These are phyloP conservation scores for Bombus huntii DNA, from an alignment of 1,140 invertebrate genomes.

Conservation along the genomic window DNA sequence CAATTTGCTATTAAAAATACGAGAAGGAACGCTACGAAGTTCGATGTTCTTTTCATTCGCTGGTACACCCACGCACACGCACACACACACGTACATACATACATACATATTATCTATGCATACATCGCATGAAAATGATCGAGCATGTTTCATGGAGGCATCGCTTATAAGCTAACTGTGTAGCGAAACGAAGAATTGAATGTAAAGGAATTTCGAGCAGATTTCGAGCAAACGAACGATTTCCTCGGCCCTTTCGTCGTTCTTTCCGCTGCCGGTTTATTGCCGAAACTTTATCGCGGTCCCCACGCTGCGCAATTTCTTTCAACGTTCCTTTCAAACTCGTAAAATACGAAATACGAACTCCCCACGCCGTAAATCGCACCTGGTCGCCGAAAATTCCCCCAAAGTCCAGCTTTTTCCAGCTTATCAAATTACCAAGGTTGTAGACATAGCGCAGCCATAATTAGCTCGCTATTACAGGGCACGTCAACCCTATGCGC, in stretches of 20 bases:
- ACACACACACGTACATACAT: not conserved
- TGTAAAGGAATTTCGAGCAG: constrained; percentile 5
- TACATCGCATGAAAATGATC: constrained; percentile 47
- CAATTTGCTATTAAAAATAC: not conserved
- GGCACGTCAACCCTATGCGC: not conserved
- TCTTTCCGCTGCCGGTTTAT: not conserved
- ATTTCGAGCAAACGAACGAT: not conserved
- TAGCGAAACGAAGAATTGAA: constrained; percentile 37
- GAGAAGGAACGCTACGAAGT: constrained; percentile 39
- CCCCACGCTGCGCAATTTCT: not conserved
- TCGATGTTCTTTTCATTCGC: constrained; percentile 42
- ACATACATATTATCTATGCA: not conserved
- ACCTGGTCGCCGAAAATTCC: not conserved
- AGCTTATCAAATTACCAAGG: not conserved
- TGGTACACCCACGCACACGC: not conserved
- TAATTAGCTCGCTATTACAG: not conserved
- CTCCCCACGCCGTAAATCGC: not conserved
- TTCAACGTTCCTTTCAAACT: not conserved
- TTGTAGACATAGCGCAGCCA: not conserved
- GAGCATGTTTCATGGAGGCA: constrained; percentile 53
- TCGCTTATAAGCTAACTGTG: constrained; percentile 52
- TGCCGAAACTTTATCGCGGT: not conserved
- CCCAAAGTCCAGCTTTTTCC: not conserved
- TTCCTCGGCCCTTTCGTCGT: too few relatives aligned
- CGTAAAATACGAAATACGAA: not conserved